Conservation (phyloP, 2,797 vertebrate species). For the Hydrolagus colliei region DNA sequence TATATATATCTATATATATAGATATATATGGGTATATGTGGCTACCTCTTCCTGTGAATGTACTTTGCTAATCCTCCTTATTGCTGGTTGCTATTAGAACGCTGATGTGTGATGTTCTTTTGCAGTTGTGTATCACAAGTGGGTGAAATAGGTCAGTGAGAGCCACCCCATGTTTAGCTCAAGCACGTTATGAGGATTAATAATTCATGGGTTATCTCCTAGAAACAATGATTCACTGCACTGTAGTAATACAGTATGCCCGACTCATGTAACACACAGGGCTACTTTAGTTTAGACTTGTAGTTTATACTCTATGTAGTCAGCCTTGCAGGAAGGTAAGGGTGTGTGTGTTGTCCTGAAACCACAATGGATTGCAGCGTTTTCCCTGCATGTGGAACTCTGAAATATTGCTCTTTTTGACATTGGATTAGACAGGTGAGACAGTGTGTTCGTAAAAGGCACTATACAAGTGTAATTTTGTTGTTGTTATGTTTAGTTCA, state of each 20-base stretch:
- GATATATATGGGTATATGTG: not conserved
- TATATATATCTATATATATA: not conserved
- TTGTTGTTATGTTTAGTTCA: not conserved
- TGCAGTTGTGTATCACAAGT: constrained; percentile 35
- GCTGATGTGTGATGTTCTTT: not conserved
- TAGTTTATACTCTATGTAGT: constrained; percentile 22
- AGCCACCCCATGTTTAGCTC: constrained; percentile 51
- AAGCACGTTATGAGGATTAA: constrained; percentile 68
- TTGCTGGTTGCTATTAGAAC: not conserved
- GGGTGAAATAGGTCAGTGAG: constrained; percentile 59
- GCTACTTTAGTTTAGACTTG: constrained; percentile 54
- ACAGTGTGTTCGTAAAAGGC: no score
- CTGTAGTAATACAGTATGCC: constrained; percentile 77
- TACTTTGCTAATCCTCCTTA: no score
- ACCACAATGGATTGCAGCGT: constrained; percentile 34
- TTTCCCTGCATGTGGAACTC: constrained; percentile 49
- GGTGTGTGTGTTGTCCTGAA: not conserved
- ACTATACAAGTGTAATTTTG: not conserved
- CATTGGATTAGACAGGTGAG: not conserved
- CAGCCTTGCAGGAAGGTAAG: not conserved
- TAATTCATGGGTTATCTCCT: constrained; percentile 79
- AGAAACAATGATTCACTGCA: constrained; percentile 74
- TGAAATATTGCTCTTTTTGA: not conserved
- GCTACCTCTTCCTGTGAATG: no score
- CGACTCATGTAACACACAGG: constrained; percentile 59